Evolutionary conservation across 2,113 vertebrate genomes (phyloP).

Genomic region (Mormyrus iriodes): DNA sequence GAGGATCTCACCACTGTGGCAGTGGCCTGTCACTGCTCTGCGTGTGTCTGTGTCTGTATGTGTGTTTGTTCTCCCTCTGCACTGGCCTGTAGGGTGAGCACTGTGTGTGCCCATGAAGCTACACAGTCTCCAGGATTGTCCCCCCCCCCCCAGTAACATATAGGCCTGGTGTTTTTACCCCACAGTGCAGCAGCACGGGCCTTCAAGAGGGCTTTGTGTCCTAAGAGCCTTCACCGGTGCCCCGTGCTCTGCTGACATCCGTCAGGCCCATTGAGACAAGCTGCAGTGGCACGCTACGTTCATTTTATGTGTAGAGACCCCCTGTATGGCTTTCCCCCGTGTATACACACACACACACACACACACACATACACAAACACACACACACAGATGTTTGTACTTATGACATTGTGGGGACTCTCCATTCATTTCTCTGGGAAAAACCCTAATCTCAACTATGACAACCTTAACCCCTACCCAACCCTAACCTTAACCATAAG

Average conservation of each 20-base stretch:
- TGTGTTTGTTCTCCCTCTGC: neutral
- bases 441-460: neutral
- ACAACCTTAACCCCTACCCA: neutral
- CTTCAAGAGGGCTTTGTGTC: neutral
- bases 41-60: neutral
- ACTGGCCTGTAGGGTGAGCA: neutral
- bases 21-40: neutral
- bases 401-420: neutral
- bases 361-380: neutral
- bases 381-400: neutral
- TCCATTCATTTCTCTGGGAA: neutral
- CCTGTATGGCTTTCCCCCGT: neutral
- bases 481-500: neutral
- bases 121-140: neutral
- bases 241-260: neutral
- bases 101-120: neutral
- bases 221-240: neutral
- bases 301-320: neutral
- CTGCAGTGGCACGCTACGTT: neutral
- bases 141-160: neutral
- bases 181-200: neutral
- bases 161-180: neutral
- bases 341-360: neutral
- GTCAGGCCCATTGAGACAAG: neutral
- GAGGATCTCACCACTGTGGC: neutral